Evolutionary conservation across 2,113 vertebrate genomes (phyloP).

Genomic region (Cheilinus undulatus): DNA sequence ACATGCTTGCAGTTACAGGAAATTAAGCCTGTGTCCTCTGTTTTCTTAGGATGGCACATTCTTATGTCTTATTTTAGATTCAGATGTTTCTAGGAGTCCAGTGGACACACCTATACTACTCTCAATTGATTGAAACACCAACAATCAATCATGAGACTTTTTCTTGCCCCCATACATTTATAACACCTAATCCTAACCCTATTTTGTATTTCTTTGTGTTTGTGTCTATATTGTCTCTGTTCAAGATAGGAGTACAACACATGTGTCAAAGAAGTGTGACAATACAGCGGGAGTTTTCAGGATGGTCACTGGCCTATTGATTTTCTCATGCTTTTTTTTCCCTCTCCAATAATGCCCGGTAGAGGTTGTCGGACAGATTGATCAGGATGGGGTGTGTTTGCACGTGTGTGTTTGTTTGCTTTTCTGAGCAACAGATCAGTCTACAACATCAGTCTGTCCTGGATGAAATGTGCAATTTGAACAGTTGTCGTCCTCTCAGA

Average conservation of each 20-base stretch:
- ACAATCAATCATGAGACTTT: background rate
- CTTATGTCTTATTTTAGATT: too few relatives aligned
- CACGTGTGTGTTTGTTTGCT: slow-evolving; percentile 33
- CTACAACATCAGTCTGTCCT: slow-evolving; percentile 45
- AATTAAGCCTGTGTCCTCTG: too few relatives aligned
- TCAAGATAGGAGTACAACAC: background rate
- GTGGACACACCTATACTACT: too few relatives aligned
- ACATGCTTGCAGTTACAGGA: too few relatives aligned
- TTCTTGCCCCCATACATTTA: background rate
- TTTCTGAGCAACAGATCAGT: slow-evolving; percentile 41
- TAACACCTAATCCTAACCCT: background rate
- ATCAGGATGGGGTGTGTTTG: slow-evolving; percentile 51
- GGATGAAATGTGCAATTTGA: slow-evolving; percentile 71
- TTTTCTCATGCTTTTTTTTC: slow-evolving; percentile 55
- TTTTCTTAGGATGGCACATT: too few relatives aligned
- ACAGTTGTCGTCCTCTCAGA: slow-evolving; percentile 48
- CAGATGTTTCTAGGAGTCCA: too few relatives aligned
- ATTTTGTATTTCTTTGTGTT: background rate
- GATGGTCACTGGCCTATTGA: slow-evolving; percentile 69
- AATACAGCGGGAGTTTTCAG: slow-evolving; percentile 53
- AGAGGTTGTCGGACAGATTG: slow-evolving; percentile 74
- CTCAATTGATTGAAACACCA: too few relatives aligned
- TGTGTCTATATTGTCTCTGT: slow-evolving; percentile 11
- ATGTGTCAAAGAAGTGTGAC: slow-evolving; percentile 36
- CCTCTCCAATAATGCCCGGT: slow-evolving; percentile 68